phyloP scores from a whole-genome alignment of 2,113 vertebrate species.

The Jaculus jaculus region DNA sequence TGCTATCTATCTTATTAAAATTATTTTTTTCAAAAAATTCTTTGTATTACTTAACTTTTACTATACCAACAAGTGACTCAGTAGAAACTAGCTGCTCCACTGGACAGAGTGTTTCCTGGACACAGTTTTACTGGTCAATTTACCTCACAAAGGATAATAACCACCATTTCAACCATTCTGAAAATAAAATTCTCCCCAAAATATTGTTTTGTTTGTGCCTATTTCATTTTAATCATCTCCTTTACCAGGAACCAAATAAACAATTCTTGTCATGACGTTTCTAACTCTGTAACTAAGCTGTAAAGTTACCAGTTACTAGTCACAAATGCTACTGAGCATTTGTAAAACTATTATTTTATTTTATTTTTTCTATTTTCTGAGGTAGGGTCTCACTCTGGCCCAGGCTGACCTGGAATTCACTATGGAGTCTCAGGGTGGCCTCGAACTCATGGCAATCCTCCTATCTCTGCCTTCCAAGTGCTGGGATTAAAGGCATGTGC shows the following conservation, averaged over 20 bases:
- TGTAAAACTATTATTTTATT: background rate
- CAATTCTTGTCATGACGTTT: background rate
- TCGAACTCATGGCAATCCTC: too few relatives aligned
- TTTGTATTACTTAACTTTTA: slow-evolving; percentile 40
- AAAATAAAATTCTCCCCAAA: background rate
- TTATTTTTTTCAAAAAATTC: background rate
- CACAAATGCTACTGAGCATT: background rate
- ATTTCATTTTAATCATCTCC: background rate
- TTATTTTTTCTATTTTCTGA: too few relatives aligned
- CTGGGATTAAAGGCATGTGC: too few relatives aligned
- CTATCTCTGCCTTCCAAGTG: too few relatives aligned
- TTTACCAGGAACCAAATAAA: background rate
- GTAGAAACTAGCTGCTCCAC: background rate
- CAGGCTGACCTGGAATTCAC: too few relatives aligned
- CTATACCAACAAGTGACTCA: slow-evolving; percentile 37
- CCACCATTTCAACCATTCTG: background rate
- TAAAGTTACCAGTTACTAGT: background rate
- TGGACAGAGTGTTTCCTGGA: background rate
- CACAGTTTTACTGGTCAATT: background rate
- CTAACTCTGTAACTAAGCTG: background rate
- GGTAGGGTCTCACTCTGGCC: too few relatives aligned
- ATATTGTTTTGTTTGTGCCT: background rate
- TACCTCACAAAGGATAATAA: background rate
- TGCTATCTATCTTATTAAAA: background rate
- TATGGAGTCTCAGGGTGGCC: too few relatives aligned